A percentile compares a stretch with the other conserved stretches of the same genome.
These are phyloP conservation scores for Galago senegalensis DNA, from an alignment of 2,797 vertebrate species.

Conservation along the genomic window DNA sequence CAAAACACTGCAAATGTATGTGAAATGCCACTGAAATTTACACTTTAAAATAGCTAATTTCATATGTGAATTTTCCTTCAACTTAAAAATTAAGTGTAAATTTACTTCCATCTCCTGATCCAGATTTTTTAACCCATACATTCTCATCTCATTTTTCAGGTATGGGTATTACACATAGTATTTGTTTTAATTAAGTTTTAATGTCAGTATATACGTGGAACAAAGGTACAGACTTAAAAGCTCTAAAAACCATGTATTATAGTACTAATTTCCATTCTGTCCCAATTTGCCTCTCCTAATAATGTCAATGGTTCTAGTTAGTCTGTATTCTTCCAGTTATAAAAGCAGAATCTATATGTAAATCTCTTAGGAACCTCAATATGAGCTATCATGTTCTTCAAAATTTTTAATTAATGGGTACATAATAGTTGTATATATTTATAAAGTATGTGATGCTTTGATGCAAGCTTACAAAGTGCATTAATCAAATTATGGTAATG, in stretches of 20 bases:
- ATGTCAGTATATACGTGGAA: background rate
- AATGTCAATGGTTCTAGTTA: background rate
- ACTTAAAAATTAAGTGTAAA: background rate
- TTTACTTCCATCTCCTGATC: slow-evolving; percentile 20
- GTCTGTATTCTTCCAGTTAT: slow-evolving; percentile 11
- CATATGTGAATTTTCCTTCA: background rate
- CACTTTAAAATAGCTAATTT: background rate
- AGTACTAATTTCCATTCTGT: background rate
- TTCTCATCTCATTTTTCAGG: background rate
- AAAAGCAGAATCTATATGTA: background rate
- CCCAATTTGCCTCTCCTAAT: background rate
- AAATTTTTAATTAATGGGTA: background rate
- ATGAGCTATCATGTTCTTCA: background rate
- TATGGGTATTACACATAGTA: background rate
- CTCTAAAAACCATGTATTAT: background rate
- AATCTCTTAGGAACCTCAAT: background rate
- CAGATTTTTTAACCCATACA: slow-evolving; percentile 7
- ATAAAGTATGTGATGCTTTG: background rate
- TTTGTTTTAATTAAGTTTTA: slow-evolving; percentile 19
- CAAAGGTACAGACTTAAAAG: slow-evolving; percentile 21
- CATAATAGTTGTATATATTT: background rate
- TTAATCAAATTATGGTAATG: background rate
- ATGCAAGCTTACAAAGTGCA: background rate
- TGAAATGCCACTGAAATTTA: slow-evolving; percentile 4
- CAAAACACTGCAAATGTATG: background rate